phyloP scores from a whole-genome alignment of 2,888 invertebrate species.

The Malthinus seriepunctatus region DNA sequence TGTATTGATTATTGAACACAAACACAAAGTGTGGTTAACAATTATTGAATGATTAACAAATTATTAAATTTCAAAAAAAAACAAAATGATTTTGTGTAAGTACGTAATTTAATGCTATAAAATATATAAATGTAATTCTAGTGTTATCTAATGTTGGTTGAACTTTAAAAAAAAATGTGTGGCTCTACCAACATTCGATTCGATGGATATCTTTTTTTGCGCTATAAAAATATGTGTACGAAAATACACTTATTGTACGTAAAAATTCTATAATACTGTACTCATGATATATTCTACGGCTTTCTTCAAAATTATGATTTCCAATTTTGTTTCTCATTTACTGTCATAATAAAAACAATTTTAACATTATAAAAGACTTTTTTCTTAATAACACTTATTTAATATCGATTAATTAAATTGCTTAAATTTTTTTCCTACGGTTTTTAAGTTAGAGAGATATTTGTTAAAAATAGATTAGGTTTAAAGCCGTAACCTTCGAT shows the following conservation, averaged over 20 bases:
- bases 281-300: constrained; percentile 2
- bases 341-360: not conserved
- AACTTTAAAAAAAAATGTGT: not conserved
- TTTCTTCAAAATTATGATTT: not conserved
- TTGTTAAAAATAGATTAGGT: no score
- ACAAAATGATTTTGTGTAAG: constrained; percentile 22
- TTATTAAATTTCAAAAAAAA: constrained; percentile 4
- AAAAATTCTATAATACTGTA: constrained; percentile 3
- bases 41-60: constrained; percentile 10
- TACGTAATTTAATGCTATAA: constrained; percentile 18
- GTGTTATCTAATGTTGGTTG: constrained; percentile 7
- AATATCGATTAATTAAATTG: no score
- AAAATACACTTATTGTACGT: not conserved
- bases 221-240: not conserved
- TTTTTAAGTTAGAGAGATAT: no score
- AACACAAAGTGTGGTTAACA: constrained; percentile 1
- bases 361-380: not conserved
- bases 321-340: constrained; percentile 6
- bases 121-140: constrained; percentile 24
- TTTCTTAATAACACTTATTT: no score
- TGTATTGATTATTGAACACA: constrained; percentile 3
- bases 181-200: not conserved
- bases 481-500: no score
- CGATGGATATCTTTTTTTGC: not conserved
- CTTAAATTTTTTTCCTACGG: no score